A percentile compares a stretch with the other conserved stretches of the same genome.
Evolutionary conservation across 1,140 invertebrate genomes (phyloP).

Genomic region (Battus philenor): DNA sequence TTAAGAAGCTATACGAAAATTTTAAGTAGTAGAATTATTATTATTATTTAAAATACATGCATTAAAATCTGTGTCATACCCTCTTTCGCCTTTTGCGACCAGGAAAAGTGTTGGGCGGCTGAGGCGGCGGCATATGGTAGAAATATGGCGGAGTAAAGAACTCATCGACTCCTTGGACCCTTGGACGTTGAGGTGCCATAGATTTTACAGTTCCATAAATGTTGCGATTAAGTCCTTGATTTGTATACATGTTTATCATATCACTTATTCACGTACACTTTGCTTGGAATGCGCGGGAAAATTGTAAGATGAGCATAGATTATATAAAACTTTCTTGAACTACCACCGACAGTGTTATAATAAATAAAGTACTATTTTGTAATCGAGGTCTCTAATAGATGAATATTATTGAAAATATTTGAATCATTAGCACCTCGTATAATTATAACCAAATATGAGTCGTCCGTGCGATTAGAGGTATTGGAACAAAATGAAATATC

Average conservation of each 20-base stretch:
- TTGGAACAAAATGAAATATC: slow-evolving; percentile 40
- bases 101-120: slow-evolving; percentile 62
- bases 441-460: slow-evolving; percentile 21
- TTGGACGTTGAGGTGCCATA: slow-evolving; percentile 45
- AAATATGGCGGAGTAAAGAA: slow-evolving; percentile 58
- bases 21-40: too few species aligned
- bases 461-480: slow-evolving; percentile 36
- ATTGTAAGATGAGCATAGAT: slow-evolving; percentile 23
- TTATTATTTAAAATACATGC: too few species aligned
- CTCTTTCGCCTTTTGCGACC: slow-evolving; percentile 61
- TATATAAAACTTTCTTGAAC: slow-evolving; percentile 5
- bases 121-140: slow-evolving; percentile 61
- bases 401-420: slow-evolving; percentile 58
- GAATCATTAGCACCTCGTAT: slow-evolving; percentile 44
- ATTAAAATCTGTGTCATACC: slow-evolving; percentile 31
- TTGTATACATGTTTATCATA: slow-evolving; percentile 57
- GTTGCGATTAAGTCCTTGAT: slow-evolving; percentile 44
- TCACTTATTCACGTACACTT: slow-evolving; percentile 31
- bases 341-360: slow-evolving; percentile 28
- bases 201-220: slow-evolving; percentile 65
- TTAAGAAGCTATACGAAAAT: too few species aligned
- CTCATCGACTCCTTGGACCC: slow-evolving; percentile 47
- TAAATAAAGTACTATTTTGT: slow-evolving; percentile 58
- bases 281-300: slow-evolving; percentile 34
- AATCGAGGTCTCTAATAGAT: slow-evolving; percentile 46